These are phyloP conservation scores for Pogonophryne albipinna DNA, from an alignment of 2,797 vertebrate species.

Conservation along the genomic window DNA sequence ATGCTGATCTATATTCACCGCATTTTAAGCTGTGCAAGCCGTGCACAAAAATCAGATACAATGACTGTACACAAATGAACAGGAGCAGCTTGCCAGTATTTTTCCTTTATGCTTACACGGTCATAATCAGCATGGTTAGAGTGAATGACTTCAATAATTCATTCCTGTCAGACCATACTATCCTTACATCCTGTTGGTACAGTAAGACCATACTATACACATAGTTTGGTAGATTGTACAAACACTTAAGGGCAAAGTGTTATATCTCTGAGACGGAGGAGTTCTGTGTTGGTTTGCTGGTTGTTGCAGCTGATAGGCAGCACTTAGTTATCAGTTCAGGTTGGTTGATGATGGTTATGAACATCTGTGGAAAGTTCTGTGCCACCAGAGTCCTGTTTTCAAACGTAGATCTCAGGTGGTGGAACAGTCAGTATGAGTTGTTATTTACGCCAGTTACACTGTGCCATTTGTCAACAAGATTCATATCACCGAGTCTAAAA, in stretches of 20 bases:
- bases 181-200: constrained; percentile 56
- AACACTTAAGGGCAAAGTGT: constrained; percentile 82
- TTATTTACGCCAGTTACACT: constrained; percentile 56
- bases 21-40: constrained; percentile 50
- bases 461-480: constrained; percentile 52
- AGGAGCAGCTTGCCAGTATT: constrained; percentile 29
- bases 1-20: constrained; percentile 55
- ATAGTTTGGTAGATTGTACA: constrained; percentile 75
- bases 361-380: constrained; percentile 67
- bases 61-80: constrained; percentile 56
- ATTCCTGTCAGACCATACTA: constrained; percentile 34
- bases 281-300: constrained; percentile 79
- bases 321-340: constrained; percentile 78
- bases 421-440: constrained; percentile 47
- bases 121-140: constrained; percentile 32
- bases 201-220: constrained; percentile 64
- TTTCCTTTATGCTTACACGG: constrained; percentile 34
- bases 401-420: constrained; percentile 49
- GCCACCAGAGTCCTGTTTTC: constrained; percentile 68
- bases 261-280: constrained; percentile 77
- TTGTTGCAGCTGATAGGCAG: constrained; percentile 83
- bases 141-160: constrained; percentile 28
- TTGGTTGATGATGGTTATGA: constrained; percentile 49
- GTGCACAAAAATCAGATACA: constrained; percentile 65
- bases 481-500: constrained; percentile 59